Conservation (phyloP, 2,888 invertebrate species). For the Hesperia comma region DNA sequence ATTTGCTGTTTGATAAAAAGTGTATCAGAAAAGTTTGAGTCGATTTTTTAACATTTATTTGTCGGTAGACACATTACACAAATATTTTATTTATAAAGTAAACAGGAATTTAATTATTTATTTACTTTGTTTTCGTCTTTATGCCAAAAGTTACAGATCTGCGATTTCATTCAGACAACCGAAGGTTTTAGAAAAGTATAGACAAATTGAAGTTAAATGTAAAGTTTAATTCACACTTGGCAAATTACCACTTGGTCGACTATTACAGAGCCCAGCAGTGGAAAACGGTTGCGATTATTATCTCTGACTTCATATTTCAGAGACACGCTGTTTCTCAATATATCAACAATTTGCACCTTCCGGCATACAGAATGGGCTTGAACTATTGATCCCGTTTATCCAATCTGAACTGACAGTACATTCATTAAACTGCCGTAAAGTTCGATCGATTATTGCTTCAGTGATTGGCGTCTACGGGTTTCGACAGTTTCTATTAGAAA, state of each 20-base stretch:
- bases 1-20: conserved; percentile 13
- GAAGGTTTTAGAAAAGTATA: too few relatives aligned
- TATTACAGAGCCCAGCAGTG: too few relatives aligned
- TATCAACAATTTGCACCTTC: neutral
- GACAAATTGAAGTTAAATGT: too few relatives aligned
- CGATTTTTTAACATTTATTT: neutral
- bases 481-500: neutral
- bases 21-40: neutral
- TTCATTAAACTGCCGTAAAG: neutral
- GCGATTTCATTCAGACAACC: too few relatives aligned
- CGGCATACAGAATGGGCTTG: neutral
- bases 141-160: too few relatives aligned
- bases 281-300: too few relatives aligned
- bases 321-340: neutral
- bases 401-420: neutral
- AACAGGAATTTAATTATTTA: too few relatives aligned
- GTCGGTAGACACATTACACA: too few relatives aligned
- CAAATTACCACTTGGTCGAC: too few relatives aligned
- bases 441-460: neutral
- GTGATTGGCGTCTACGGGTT: neutral
- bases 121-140: too few relatives aligned
- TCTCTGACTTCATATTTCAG: neutral
- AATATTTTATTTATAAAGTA: neutral
- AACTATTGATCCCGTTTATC: conserved; percentile 1
- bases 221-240: too few relatives aligned